Evolutionary conservation across 2,888 invertebrate species (phyloP), one percentile per base, ranked within the genome.

Genomic region (Phaedon cochleariae): DNA sequence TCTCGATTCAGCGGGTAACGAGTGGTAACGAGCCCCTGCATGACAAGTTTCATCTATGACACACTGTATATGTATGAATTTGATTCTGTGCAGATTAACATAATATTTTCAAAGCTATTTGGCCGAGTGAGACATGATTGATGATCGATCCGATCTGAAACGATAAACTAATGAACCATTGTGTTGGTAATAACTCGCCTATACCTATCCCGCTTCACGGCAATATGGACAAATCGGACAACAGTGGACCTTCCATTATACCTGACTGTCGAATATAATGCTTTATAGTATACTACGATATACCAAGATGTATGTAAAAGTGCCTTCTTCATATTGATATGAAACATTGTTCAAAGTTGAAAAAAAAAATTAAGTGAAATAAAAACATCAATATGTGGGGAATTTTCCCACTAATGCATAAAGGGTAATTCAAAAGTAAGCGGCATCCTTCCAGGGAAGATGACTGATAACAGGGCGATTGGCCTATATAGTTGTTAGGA

Each of bases 101-200:
- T 41, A 41, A 41, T 15, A 41, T 41, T 41, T 15, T 15, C 41
- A 15, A 15, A 7, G 26, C 7, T 26, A 7, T 26, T 26, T 7
- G 26, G 26, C n/a, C 4, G 15, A 66, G 66, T 45, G 67, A 69
- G 71, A 65, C 65, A 79, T 79, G 83, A 82, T 82, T 82, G 81
- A 83, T 82, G 82, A 81, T 79, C 76, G 75, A 76, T 75, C 76
- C 80, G 82, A 82, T 82, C 80, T 81, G 82, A 83, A 82, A 81
- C 81, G 82, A 82, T 83, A 82, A 82, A 83, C 81, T 83, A 83
- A 83, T 82, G 83, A 83, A 83, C 79, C 82, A 83, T 83, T 83
- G 83, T 83, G 82, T 81, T 80, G 77, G 76, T 79, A 81, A 81
- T 81, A 81, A 80, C 80, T 81, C 75, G 79, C 77, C 81, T 78